Evolutionary conservation across 92 coral and sea anemone genomes (phyloP), one percentile per base, ranked within the genome.

Genomic region (Umimayanthus kanabou): DNA sequence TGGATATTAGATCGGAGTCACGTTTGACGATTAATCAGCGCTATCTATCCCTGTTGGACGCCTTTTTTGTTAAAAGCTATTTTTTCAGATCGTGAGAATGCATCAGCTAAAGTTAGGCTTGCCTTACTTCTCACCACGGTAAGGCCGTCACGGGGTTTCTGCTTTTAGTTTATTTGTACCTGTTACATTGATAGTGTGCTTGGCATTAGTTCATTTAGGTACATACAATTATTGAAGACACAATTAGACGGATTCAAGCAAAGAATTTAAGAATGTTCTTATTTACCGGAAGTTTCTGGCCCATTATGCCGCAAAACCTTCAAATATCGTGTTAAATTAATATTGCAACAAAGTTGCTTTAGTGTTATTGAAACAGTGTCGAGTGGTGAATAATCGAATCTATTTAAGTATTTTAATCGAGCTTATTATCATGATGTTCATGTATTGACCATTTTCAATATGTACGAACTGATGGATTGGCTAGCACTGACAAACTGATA

Each of bases 321-420:
- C 14, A 70, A 70, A 25, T 70, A 9, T 70, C 39, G 75, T 28
- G 40, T 25, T 70, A 70, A 70, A 70, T 70, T 70, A 70, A 70
- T 70, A 70, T 70, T 70, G 75, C 75, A 70, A 70, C 75, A 70
- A 5, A 70, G 14, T 26, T 28, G 16, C 75, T 70, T 70, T 2
- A 28, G 37, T 70, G 18, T 70, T 70, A 28, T 70, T 70, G 75
- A 70, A 70, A 70, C 75, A 33, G 37, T 70, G 18, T 70, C 18
- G 75, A 70, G 75, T 28, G 75, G 75, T 28, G 75, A 70, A 70
- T 70, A 70, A 70, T 70, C 75, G 75, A 70, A 70, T 70, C 4
- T 70, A n/a, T n/a, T n/a, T n/a, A n/a, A n/a, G n/a, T n/a, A n/a
- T n/a, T 70, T 70, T 61, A 1, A 15, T 16, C 66, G 16, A 57